Percentiles rank a stretch among this genome's conserved stretches.
Evolutionary conservation across 2,113 vertebrate species (phyloP).

Genomic region (Pteropus alecto): DNA sequence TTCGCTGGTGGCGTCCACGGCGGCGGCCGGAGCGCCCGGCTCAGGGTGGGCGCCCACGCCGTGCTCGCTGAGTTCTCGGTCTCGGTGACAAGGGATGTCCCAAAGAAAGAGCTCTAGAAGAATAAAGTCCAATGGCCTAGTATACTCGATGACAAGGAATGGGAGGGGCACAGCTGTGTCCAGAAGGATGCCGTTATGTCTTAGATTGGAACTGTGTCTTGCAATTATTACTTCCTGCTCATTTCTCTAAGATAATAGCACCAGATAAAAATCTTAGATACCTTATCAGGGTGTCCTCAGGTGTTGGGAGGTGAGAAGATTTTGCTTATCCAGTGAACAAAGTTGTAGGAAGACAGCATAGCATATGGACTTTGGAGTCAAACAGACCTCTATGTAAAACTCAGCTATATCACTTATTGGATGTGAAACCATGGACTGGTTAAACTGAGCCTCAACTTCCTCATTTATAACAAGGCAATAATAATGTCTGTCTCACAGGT

Average conservation of each 20-base stretch:
- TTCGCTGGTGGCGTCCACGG: not conserved
- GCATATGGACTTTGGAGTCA: not conserved
- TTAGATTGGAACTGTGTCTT: not conserved
- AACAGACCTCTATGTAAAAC: not conserved
- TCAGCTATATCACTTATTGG: not conserved
- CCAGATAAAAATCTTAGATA: not conserved
- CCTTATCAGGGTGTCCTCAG: not conserved
- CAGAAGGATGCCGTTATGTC: not conserved
- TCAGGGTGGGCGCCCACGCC: rapidly evolving
- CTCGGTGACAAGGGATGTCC: not conserved
- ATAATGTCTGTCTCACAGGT: not conserved
- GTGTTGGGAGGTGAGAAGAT: not conserved
- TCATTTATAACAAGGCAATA: not conserved
- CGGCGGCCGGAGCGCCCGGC: not conserved
- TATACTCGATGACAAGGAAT: not conserved
- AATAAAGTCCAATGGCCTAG: not conserved
- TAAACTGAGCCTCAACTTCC: not conserved
- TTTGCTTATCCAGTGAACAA: not conserved
- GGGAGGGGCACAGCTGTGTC: not conserved
- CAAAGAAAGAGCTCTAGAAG: not conserved
- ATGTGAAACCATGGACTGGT: not conserved
- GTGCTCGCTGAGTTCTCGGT: rapidly evolving
- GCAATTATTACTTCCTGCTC: not conserved
- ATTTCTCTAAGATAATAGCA: not conserved
- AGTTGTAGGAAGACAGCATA: not conserved